A percentile compares a stretch with the other conserved stretches of the same genome.
Conservation (phyloP, 1,140 invertebrate species). For the Gerris buenoi region DNA sequence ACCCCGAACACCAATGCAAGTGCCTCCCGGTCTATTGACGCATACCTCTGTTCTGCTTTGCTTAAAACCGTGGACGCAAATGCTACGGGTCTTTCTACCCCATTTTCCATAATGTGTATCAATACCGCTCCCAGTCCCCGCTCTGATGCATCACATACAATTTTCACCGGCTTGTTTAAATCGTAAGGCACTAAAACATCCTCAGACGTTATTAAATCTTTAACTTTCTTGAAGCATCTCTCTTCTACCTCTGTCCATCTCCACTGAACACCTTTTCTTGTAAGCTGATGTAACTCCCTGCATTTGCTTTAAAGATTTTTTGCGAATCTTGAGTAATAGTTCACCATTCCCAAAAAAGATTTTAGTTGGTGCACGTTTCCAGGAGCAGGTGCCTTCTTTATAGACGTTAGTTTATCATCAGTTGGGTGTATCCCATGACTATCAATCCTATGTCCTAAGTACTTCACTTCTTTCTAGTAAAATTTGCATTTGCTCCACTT, state of each 20-base stretch:
- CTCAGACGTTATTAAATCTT: not conserved
- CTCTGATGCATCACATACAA: slow-evolving; percentile 1
- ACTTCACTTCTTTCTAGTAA: not conserved
- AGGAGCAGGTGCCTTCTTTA: not conserved
- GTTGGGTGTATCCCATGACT: not conserved
- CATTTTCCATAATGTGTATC: not conserved
- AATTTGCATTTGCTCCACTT: not conserved
- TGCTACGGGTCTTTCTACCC: not conserved
- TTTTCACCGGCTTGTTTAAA: not conserved
- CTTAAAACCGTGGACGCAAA: not conserved
- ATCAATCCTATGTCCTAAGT: not conserved
- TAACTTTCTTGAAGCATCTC: not conserved
- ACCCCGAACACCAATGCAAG: not conserved
- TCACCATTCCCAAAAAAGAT: not conserved
- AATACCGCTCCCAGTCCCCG: not conserved
- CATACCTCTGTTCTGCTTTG: not conserved
- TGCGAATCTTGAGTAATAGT: not conserved
- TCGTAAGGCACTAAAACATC: not conserved
- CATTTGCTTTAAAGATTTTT: not conserved
- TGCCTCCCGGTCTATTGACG: not conserved
- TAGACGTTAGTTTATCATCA: not conserved
- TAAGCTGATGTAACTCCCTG: not conserved
- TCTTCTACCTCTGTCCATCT: not conserved
- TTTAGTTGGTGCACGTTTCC: not conserved
- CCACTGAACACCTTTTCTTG: not conserved